Base-by-base conservation (phyloP, 1,140 invertebrate species). In the Mercenaria mercenaria region DNA sequence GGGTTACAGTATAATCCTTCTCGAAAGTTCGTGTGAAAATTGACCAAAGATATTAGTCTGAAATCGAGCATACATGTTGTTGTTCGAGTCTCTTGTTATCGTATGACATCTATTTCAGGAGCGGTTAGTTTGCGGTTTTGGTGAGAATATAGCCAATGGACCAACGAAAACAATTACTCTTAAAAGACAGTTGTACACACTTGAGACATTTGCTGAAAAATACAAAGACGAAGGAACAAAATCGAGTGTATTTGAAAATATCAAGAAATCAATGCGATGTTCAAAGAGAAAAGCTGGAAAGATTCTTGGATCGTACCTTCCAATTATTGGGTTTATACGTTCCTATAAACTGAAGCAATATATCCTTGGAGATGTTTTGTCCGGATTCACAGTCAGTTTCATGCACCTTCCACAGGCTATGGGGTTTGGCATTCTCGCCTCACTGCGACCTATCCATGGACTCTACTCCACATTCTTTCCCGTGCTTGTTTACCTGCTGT, bases 321-420 rank as follows among this genome's bases (percentile, higher is more conserved):
- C 93, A 15, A 64, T 93, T 32, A 86, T 93, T 20, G 32, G 59
- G 29, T 84, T 91, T 67, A 23, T 93, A 20, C 89, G 82, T 34
- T 83, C 74, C 20, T 96, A 96, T 85, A 91, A 89, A 18, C 92
- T 90, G 81, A 91, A 91, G 56, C 64, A 92, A n/a, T 90, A 91
- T 80, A 91, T 96, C 13, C 61, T 93, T 15, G 50, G 83, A 13
- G 96, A 96, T 91, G 15, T 96, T 59, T 90, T 96, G 56, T 93
- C 96, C 1, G 98, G 98, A 6, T 96, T 98, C 67, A 99, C 98
- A 1, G 98, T 98, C 10, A 98, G 98, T n/a, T 97, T 99, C 88
- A 98, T 99, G 97, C 98, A 99, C 93, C 98, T 99, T 96, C 96
- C 91, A 10, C 64, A 72, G 37, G 84, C 84, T 29, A 76, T 86